Percentiles rank a stretch among this genome's conserved stretches.
phyloP scores from a whole-genome alignment of 2,797 vertebrate species.

The Eremophila alpestris region DNA sequence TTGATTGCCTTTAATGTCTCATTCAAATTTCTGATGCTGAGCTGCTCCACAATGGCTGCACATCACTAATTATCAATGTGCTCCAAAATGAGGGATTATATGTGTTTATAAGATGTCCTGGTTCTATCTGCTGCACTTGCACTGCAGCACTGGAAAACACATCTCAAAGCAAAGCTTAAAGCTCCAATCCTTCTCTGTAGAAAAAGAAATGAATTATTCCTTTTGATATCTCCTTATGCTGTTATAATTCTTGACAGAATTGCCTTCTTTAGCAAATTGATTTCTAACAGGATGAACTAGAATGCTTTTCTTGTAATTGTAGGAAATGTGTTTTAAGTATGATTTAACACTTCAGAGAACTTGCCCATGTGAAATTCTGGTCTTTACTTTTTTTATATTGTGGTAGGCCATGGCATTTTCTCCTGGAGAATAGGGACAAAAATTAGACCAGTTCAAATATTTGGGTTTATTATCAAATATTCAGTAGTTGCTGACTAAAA shows the following conservation, averaged over 20 bases:
- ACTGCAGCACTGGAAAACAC: background rate
- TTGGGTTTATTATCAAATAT: background rate
- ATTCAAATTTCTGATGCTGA: conserved; percentile 6
- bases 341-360: background rate
- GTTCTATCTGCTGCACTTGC: background rate
- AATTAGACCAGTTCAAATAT: background rate
- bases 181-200: conserved; percentile 12
- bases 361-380: background rate
- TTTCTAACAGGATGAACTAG: background rate
- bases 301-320: background rate
- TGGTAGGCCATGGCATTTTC: background rate
- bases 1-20: background rate
- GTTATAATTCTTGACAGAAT: conserved; percentile 41
- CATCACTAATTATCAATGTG: background rate
- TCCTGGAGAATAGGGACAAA: background rate
- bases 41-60: background rate
- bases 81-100: background rate
- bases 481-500: background rate
- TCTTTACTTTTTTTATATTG: background rate
- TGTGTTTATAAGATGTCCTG: background rate
- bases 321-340: background rate
- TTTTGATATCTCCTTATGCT: conserved; percentile 28
- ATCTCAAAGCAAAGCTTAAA: conserved; percentile 5
- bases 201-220: conserved; percentile 8
- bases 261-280: conserved; percentile 43